Conservation (phyloP, 2,797 vertebrate species). For the Spinibarbus caldwelli region DNA sequence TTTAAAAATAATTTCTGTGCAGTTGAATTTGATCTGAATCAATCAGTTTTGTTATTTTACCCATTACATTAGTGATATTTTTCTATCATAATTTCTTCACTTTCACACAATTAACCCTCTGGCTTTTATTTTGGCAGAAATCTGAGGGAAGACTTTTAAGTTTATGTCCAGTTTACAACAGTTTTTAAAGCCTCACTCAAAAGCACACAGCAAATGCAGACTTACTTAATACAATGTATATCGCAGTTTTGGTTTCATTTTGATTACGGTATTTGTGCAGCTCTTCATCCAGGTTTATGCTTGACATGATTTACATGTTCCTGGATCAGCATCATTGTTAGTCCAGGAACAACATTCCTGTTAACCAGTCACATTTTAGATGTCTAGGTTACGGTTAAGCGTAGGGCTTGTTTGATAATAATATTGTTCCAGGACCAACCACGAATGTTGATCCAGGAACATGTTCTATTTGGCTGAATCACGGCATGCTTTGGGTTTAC, state of each 20-base stretch:
- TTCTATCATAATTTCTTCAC: not conserved
- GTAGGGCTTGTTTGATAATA: not conserved
- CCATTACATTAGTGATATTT: not conserved
- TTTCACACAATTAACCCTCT: not conserved
- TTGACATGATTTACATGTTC: not conserved
- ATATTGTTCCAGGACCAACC: slow-evolving; percentile 8
- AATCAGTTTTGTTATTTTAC: not conserved
- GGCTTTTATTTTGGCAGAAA: not conserved
- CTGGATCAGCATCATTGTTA: not conserved
- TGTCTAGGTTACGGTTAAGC: not conserved
- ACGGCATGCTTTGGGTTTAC: not conserved
- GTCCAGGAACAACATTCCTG: not conserved
- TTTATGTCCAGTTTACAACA: not conserved
- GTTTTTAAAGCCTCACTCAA: not conserved
- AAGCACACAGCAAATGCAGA: not conserved
- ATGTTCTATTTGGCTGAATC: not conserved
- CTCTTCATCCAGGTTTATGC: not conserved
- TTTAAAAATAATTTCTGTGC: too few species aligned
- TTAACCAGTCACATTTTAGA: not conserved
- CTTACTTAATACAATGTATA: not conserved
- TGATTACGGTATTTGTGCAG: slow-evolving; percentile 1
- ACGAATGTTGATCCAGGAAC: not conserved
- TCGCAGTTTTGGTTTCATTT: not conserved
- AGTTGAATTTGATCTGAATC: not conserved
- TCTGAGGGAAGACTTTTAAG: not conserved